Percentiles rank a stretch among this genome's conserved stretches.
These are phyloP conservation scores for Mungos mungo DNA, from an alignment of 2,113 vertebrate species.

Conservation along the genomic window DNA sequence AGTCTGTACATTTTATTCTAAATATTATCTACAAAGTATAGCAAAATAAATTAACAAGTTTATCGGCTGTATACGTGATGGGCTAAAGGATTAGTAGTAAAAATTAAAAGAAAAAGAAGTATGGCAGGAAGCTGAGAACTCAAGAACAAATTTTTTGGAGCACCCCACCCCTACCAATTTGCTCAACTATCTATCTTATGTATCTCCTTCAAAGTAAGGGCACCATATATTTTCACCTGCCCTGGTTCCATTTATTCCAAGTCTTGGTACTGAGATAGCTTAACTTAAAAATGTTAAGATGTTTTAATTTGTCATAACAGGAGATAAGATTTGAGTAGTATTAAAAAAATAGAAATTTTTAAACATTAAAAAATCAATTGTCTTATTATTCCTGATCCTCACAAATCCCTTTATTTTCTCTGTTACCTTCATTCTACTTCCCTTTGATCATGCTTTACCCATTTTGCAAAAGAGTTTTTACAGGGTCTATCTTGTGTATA, in stretches of 20 bases:
- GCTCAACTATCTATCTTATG: background rate
- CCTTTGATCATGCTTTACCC: background rate
- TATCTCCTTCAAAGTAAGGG: background rate
- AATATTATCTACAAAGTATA: background rate
- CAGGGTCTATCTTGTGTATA: background rate
- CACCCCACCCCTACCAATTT: too few species aligned
- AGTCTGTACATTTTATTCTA: background rate
- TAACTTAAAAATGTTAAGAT: background rate
- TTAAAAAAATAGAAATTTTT: background rate
- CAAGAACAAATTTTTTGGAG: background rate
- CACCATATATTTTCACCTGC: background rate
- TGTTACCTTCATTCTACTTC: background rate
- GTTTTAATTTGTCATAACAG: background rate
- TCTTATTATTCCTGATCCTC: background rate
- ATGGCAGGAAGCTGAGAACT: background rate
- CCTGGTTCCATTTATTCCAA: background rate
- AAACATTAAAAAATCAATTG: background rate
- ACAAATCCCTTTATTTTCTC: background rate
- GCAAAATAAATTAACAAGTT: background rate
- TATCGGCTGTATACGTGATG: background rate
- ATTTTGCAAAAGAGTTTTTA: background rate
- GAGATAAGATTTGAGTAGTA: background rate
- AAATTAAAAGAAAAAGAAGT: background rate
- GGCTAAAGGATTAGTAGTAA: background rate
- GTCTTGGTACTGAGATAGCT: background rate